phyloP scores from a whole-genome alignment of 1,140 invertebrate genomes.

The Sminthurides bifidus region DNA sequence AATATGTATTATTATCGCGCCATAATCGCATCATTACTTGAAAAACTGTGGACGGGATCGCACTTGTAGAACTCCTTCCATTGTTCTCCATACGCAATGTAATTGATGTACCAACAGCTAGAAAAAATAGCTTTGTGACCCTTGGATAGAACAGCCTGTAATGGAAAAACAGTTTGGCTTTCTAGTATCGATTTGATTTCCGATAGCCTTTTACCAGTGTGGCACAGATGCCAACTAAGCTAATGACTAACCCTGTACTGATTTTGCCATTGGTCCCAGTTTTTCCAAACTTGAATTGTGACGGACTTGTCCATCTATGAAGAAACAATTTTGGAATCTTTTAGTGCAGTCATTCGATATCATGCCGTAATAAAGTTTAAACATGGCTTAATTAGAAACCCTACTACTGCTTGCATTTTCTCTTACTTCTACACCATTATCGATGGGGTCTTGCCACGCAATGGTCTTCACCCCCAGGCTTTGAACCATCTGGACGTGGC shows the following conservation, averaged over 20 bases:
- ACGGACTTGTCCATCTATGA: conserved; percentile 45
- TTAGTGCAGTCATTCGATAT: background rate
- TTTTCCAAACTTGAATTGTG: conserved; percentile 60
- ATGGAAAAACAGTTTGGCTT: background rate
- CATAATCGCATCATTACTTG: background rate
- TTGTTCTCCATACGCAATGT: conserved; percentile 54
- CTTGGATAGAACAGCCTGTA: conserved; percentile 34
- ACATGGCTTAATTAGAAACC: background rate
- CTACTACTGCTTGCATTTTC: background rate
- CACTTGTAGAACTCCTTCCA: conserved; percentile 65
- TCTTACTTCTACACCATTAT: conserved; percentile 51
- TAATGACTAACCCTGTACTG: background rate
- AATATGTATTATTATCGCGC: background rate
- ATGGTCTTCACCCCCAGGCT: conserved; percentile 44
- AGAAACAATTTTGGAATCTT: background rate
- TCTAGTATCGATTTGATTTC: background rate
- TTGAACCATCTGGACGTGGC: conserved; percentile 21
- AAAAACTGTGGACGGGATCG: conserved; percentile 46
- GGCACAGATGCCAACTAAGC: background rate
- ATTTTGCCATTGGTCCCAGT: conserved; percentile 33
- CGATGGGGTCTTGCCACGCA: conserved; percentile 88
- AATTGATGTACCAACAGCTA: conserved; percentile 75
- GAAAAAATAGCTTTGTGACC: conserved; percentile 58
- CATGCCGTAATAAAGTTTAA: background rate
- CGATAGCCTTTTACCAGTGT: background rate